Evolutionary conservation across 2,888 invertebrate genomes (phyloP).

Genomic region (Sphaeridia pumilis): DNA sequence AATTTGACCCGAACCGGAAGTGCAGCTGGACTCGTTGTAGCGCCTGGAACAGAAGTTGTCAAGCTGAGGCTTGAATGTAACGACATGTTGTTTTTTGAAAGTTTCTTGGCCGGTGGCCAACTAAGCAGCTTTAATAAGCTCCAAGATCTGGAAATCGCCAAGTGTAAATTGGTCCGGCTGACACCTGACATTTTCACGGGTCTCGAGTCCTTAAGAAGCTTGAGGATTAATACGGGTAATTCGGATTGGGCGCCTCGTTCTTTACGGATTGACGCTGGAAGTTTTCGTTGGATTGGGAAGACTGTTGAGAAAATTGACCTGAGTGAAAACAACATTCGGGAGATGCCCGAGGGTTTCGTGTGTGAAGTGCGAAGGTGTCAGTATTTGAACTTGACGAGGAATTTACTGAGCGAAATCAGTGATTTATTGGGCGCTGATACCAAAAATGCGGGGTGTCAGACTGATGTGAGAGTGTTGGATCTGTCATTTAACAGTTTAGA

Average conservation of each 20-base stretch:
- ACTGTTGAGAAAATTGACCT: slow-evolving; percentile 69
- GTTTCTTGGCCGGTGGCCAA: slow-evolving; percentile 30
- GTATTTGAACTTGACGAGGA: slow-evolving; percentile 59
- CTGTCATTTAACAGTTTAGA: slow-evolving; percentile 62
- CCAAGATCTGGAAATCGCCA: slow-evolving; percentile 57
- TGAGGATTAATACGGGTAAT: slow-evolving; percentile 61
- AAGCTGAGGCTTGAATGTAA: slow-evolving; percentile 37
- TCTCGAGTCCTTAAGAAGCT: slow-evolving; percentile 52
- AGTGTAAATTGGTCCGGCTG: slow-evolving; percentile 63
- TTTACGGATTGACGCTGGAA: slow-evolving; percentile 59
- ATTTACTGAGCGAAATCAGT: slow-evolving; percentile 63
- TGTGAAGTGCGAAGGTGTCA: slow-evolving; percentile 55
- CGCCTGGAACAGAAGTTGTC: slow-evolving; percentile 9
- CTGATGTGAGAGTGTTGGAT: slow-evolving; percentile 46
- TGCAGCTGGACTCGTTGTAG: no score
- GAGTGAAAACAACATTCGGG: slow-evolving; percentile 69
- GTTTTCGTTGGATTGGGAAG: slow-evolving; percentile 60
- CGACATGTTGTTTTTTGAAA: slow-evolving; percentile 37
- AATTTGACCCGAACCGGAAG: slow-evolving; percentile 31
- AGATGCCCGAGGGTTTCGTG: slow-evolving; percentile 58
- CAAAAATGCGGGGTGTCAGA: slow-evolving; percentile 26
- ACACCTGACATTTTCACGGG: slow-evolving; percentile 57
- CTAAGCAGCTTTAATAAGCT: slow-evolving; percentile 38
- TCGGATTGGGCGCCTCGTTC: slow-evolving; percentile 69
- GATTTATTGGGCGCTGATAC: slow-evolving; percentile 53